A percentile compares a stretch with the other conserved stretches of the same genome.
phyloP scores from a whole-genome alignment of 2,888 invertebrate genomes.

The Rotaria macrura region DNA sequence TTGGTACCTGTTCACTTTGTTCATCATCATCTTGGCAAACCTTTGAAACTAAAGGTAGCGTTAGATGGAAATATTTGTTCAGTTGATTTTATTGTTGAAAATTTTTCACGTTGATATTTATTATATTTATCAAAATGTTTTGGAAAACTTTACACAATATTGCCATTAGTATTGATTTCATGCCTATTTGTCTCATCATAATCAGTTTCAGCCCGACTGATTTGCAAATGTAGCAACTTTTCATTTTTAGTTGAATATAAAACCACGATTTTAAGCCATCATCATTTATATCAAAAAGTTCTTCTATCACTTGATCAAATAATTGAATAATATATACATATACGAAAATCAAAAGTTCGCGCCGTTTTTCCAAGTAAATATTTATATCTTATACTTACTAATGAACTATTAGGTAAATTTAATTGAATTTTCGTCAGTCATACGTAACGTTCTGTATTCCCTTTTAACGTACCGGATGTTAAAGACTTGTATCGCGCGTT shows the following conservation, averaged over 20 bases:
- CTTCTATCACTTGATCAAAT: background rate
- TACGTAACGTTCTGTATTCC: too few species aligned
- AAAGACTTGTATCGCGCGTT: too few species aligned
- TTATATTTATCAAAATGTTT: too few species aligned
- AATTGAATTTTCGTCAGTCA: too few species aligned
- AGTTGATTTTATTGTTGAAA: too few species aligned
- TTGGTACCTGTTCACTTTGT: too few species aligned
- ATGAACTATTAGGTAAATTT: background rate
- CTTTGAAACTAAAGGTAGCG: too few species aligned
- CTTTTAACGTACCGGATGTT: too few species aligned
- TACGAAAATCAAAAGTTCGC: background rate
- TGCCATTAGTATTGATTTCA: background rate
- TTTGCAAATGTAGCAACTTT: background rate
- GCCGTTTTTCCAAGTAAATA: background rate
- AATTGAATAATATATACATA: background rate
- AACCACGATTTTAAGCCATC: background rate
- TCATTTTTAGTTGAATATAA: background rate
- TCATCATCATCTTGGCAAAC: too few species aligned
- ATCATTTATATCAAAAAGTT: background rate
- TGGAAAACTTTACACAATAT: too few species aligned
- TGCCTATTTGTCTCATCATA: background rate
- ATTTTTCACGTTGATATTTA: too few species aligned
- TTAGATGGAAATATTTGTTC: too few species aligned
- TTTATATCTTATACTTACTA: background rate
- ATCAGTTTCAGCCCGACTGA: background rate